Base-by-base conservation (phyloP, 2,797 vertebrate species). In the Paedocypris micromegethes region DNA sequence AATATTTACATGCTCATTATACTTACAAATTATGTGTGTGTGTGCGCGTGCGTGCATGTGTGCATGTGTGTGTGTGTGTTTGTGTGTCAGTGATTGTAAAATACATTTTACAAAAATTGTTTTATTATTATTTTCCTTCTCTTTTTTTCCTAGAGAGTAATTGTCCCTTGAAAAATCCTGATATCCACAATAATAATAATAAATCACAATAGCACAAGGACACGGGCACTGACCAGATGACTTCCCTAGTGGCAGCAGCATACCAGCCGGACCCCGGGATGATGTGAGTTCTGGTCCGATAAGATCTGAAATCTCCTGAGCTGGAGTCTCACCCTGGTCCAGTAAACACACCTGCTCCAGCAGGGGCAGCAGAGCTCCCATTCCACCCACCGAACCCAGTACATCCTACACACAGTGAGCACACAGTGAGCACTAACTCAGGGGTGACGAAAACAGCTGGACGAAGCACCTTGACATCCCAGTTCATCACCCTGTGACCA, bases 221-320 rank as follows among this genome's bases (percentile, higher is more conserved):
- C 23, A 23, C 23, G 23, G 23, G 5, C 41, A 72, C 85, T 82
- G 63, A 96, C 96, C 96, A 68, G 91, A 89, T 54, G 94, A 91
- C 81, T 85, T 93, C 60, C 92, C 92, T 72, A 98, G 85, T 0
- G 93, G 92, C 68, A 98, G 91, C 62, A 94, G 85, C 88, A 98
- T 86, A 75, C 91, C 89, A 2, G 91, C 91, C 0, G 87, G 78
- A 0, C 89, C 90, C 76, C 88, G 88, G 62, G 91, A 80, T 37
- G 94, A 93, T 0, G 93, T 96, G 77, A 96, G 85, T 73, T 98
- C 96, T 0, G 93, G 94, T 1, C 95, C 96, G 66, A 96, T 86
- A 37, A 96, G 84, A 77, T 98, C 91, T 0, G 93, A 91, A 3
- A 88, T 91, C 77, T 97, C 92, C 55, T 90, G 89, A 39, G 84